A percentile compares a stretch with the other conserved stretches of the same genome.
phyloP scores from a whole-genome alignment of 1,140 invertebrate genomes.

The Harlomillsia oculata region DNA sequence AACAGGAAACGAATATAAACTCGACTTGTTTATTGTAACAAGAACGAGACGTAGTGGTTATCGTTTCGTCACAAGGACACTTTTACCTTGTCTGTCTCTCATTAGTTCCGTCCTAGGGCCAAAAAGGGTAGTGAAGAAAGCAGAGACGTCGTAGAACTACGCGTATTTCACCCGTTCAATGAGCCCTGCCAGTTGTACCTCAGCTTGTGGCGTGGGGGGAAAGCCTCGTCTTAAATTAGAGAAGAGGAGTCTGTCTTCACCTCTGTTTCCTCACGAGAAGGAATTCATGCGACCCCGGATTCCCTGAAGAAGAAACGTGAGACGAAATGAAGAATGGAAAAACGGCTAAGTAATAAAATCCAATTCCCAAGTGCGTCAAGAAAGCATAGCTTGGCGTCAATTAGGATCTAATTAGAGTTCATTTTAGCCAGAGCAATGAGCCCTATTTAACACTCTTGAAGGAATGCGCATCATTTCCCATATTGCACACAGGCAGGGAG shows the following conservation, averaged over 20 bases:
- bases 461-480: slow-evolving; percentile 14
- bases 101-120: no score
- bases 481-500: slow-evolving; percentile 20
- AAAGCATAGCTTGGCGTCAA: slow-evolving; percentile 27
- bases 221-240: not conserved
- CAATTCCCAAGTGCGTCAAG: slow-evolving; percentile 5
- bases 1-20: no score
- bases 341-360: slow-evolving; percentile 12
- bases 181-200: no score
- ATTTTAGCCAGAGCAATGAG: slow-evolving; percentile 27
- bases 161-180: not conserved
- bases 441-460: slow-evolving; percentile 18
- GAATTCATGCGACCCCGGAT: no score
- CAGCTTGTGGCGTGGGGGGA: no score
- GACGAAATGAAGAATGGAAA: slow-evolving; percentile 19
- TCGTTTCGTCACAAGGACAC: no score
- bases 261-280: not conserved
- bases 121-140: not conserved
- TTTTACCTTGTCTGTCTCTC: no score
- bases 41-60: no score
- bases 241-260: not conserved
- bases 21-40: no score
- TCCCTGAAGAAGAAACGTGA: slow-evolving; percentile 5
- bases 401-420: slow-evolving; percentile 34
- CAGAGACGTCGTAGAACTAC: not conserved